Evolutionary conservation across 2,888 invertebrate species (phyloP), one percentile per base, ranked within the genome.

Genomic region (Aspidiotus rigidus): DNA sequence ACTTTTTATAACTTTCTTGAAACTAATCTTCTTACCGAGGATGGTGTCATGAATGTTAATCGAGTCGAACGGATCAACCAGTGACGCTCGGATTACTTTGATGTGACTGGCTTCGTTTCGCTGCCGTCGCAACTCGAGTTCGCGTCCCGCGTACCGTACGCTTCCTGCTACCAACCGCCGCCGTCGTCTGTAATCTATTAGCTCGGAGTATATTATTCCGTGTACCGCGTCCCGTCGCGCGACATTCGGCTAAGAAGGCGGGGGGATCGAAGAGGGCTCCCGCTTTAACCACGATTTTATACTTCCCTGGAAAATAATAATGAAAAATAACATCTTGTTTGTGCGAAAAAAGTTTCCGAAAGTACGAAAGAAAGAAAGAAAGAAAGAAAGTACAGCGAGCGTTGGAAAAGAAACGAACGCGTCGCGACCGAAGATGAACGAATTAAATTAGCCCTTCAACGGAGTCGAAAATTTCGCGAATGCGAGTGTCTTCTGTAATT

Each of bases 1-100:
- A 66, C 57, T 66, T 66, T 66, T 66, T 66, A 66, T 66, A 66
- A 66, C 66, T 66, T 66, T 66, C 66, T 66, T 66, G 66, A 66
- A 66, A 66, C 66, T 66, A 66, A 66, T 66, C 66, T 66, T 66
- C 66, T 66, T 66, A 66, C 66, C 57, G 66, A 57, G 57, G 66
- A 66, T 57, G 66, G 66, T 59, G 66, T 66, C 66, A 66, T 66
- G 66, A 66, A 66, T 66, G 66, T 66, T 66, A 66, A 66, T 66
- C 66, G 66, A 66, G 66, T 66, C 42, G 66, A 66, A 66, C 66
- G 66, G 66, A 66, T 66, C 66, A 66, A 66, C 66, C 66, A 66
- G 66, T 66, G 66, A 66, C 66, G 66, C 57, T 66, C 59, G 66
- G 66, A 66, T 66, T 66, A 66, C 66, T 66, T 66, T 66, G 66